These are phyloP conservation scores for Sinonovacula constricta DNA, from an alignment of 1,140 invertebrate species.

Conservation along the genomic window DNA sequence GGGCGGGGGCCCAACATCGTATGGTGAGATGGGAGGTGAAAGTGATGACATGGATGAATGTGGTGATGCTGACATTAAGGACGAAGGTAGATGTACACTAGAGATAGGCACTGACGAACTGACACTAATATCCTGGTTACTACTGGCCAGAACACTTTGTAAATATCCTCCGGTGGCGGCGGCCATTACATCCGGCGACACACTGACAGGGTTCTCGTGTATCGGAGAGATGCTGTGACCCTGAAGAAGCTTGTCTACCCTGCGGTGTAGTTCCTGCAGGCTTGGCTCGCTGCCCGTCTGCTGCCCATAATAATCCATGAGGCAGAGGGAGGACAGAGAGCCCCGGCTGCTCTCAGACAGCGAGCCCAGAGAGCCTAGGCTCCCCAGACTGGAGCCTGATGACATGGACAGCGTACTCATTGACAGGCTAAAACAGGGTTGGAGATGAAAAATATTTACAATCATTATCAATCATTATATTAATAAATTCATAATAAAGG, in stretches of 20 bases:
- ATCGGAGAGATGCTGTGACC: slow-evolving; percentile 76
- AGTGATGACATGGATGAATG: slow-evolving; percentile 90
- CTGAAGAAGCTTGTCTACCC: slow-evolving; percentile 79
- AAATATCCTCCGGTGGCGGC: slow-evolving; percentile 69
- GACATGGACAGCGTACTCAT: slow-evolving; percentile 95
- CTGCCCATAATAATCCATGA: slow-evolving; percentile 92
- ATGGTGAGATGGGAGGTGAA: slow-evolving; percentile 88
- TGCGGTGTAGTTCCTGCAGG: slow-evolving; percentile 78
- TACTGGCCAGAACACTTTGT: slow-evolving; percentile 70
- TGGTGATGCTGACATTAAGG: slow-evolving; percentile 59
- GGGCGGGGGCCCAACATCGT: slow-evolving; percentile 77
- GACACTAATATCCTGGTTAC: slow-evolving; percentile 49
- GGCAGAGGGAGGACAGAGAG: slow-evolving; percentile 92
- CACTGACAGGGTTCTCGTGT: slow-evolving; percentile 51
- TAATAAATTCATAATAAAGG: too few species aligned
- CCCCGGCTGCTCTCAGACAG: slow-evolving; percentile 83
- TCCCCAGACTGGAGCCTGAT: slow-evolving; percentile 94
- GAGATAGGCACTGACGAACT: slow-evolving; percentile 6
- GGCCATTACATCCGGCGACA: slow-evolving; percentile 61
- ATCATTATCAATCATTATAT: too few species aligned
- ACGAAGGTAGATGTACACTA: slow-evolving; percentile 40
- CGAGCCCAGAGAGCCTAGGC: slow-evolving; percentile 88
- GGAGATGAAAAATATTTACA: too few species aligned
- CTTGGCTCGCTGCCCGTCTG: slow-evolving; percentile 81
- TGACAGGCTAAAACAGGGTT: slow-evolving; percentile 84